phyloP scores from a whole-genome alignment of 2,797 vertebrate species.

The Oreochromis mossambicus region DNA sequence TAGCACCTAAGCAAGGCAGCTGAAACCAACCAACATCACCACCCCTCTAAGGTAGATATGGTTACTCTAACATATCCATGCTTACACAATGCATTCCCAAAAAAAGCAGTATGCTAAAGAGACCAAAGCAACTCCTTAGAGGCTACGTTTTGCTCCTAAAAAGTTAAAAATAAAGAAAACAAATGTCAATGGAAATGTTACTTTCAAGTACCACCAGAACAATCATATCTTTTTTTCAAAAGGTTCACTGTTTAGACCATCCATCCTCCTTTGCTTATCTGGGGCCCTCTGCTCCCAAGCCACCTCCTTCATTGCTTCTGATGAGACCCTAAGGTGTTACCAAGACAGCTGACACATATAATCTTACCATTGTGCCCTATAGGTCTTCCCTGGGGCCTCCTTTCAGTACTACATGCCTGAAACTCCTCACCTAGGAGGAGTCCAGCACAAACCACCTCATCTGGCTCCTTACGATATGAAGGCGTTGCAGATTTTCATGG shows the following conservation, averaged over 20 bases:
- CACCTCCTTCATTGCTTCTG: neutral
- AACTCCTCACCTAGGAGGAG: neutral
- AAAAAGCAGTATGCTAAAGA: neutral
- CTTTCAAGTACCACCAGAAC: neutral
- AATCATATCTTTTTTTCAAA: neutral
- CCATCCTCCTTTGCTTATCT: neutral
- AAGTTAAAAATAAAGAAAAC: neutral
- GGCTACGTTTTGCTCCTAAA: neutral
- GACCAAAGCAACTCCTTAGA: neutral
- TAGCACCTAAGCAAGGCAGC: neutral
- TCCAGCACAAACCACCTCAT: neutral
- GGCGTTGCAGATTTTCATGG: neutral
- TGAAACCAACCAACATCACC: neutral
- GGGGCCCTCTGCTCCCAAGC: neutral
- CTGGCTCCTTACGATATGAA: neutral
- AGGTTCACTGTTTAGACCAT: neutral
- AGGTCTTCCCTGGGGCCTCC: neutral
- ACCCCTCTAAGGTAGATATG: neutral
- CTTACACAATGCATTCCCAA: neutral
- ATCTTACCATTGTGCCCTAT: neutral
- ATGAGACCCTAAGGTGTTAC: neutral
- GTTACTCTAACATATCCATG: neutral
- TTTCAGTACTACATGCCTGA: neutral
- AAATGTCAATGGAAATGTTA: neutral
- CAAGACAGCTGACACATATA: neutral